Evolutionary conservation across 92 coral and sea anemone species (phyloP).

Genomic region (Virgularia gustaviana): DNA sequence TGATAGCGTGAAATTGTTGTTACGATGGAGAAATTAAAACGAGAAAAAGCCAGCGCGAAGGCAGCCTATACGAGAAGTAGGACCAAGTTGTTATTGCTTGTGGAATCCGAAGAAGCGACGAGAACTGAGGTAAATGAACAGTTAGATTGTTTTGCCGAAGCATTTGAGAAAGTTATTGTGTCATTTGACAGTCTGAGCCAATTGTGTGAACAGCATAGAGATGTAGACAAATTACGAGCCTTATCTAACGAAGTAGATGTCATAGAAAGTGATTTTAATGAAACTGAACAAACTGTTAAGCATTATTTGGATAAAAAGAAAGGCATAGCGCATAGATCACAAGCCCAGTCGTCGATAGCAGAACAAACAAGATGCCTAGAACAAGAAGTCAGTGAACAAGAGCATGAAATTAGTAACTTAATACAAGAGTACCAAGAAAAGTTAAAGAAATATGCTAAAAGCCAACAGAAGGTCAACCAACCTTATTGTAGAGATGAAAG

Average conservation of each 20-base stretch:
- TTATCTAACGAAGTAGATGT: background rate
- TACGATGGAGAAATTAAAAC: background rate
- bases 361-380: too few species aligned
- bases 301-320: too few species aligned
- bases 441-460: background rate
- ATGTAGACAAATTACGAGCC: background rate
- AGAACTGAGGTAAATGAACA: background rate
- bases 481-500: background rate
- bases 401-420: background rate
- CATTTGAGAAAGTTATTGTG: background rate
- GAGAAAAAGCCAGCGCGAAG: background rate
- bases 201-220: background rate
- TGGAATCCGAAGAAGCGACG: background rate
- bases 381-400: background rate
- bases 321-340: too few species aligned
- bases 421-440: background rate
- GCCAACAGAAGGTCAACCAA: background rate
- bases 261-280: too few species aligned
- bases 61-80: background rate
- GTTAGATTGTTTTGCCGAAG: background rate
- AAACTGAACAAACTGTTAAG: background rate
- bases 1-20: background rate
- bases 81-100: background rate
- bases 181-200: background rate
- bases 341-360: too few species aligned